Percentiles rank a stretch among this genome's conserved stretches.
Evolutionary conservation across 2,888 invertebrate species (phyloP).

Genomic region (Pollenia angustigena): DNA sequence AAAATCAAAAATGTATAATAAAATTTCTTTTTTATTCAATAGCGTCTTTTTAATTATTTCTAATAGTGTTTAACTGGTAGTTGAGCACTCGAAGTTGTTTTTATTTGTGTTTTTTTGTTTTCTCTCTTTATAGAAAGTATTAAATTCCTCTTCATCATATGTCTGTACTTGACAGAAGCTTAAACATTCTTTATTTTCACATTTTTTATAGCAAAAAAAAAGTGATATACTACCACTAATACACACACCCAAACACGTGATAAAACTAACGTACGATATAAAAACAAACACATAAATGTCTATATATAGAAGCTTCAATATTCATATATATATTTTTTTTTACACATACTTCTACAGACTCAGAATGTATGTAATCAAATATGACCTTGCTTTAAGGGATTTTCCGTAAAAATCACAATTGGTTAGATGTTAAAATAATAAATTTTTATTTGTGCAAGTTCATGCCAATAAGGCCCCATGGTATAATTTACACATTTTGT

Average conservation of each 20-base stretch:
- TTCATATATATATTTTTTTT: neutral
- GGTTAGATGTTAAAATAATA: constrained; percentile 34
- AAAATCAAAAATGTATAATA: too few species aligned
- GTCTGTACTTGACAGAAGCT: constrained; percentile 70
- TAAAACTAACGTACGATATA: constrained; percentile 48
- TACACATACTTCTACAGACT: neutral
- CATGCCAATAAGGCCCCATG: neutral
- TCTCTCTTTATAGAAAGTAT: constrained; percentile 54
- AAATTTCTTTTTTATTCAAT: too few species aligned
- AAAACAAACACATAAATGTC: neutral
- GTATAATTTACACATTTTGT: constrained; percentile 13
- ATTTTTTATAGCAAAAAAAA: constrained; percentile 60
- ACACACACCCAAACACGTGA: neutral
- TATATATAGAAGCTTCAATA: neutral
- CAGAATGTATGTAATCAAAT: constrained; percentile 4
- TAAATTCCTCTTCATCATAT: constrained; percentile 72
- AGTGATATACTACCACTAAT: constrained; percentile 26
- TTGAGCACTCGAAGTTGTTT: constrained; percentile 2
- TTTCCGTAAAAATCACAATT: constrained; percentile 38
- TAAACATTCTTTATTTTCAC: constrained; percentile 69
- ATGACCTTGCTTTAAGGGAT: constrained; percentile 10
- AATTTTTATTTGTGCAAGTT: constrained; percentile 46
- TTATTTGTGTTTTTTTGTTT: neutral
- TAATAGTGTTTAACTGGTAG: neutral
- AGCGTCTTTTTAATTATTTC: neutral